Percentiles rank a stretch among this genome's conserved stretches.
phyloP scores from a whole-genome alignment of 2,797 vertebrate species.

The Lagorchestes hirsutus region DNA sequence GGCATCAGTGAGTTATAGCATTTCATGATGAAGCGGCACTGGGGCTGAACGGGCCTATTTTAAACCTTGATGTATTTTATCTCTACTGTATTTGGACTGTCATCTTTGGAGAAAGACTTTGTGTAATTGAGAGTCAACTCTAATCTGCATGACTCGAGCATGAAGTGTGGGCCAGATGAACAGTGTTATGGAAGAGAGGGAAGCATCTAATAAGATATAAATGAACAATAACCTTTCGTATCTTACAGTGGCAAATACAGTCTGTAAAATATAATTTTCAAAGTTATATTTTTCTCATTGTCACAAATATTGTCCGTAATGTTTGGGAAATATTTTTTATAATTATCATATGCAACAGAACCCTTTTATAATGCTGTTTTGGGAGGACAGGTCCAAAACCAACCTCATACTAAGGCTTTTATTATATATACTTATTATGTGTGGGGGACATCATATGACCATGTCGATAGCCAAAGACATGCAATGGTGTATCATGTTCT shows the following conservation, averaged over 20 bases:
- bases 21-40: conserved; percentile 90
- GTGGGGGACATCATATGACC: conserved; percentile 64
- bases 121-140: conserved; percentile 95
- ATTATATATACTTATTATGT: conserved; percentile 61
- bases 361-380: conserved; percentile 36
- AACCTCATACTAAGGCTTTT: conserved; percentile 50
- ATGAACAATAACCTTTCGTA: conserved; percentile 84
- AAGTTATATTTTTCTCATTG: conserved; percentile 68
- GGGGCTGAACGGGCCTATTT: conserved; percentile 96
- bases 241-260: conserved; percentile 76
- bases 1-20: conserved; percentile 92
- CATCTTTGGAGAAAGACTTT: conserved; percentile 91
- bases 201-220: conserved; percentile 86
- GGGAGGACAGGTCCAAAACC: conserved; percentile 47
- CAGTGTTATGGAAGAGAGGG: conserved; percentile 79
- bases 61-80: conserved; percentile 97
- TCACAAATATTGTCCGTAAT: conserved; percentile 70
- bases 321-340: conserved; percentile 58
- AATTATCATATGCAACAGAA: conserved; percentile 52
- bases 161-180: conserved; percentile 86
- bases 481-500: neutral
- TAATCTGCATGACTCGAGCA: conserved; percentile 90
- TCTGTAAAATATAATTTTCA: conserved; percentile 68
- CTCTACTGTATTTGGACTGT: conserved; percentile 94
- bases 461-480: neutral